These are phyloP conservation scores for Tetrax tetrax DNA, from an alignment of 2,113 vertebrate species.

Conservation along the genomic window DNA sequence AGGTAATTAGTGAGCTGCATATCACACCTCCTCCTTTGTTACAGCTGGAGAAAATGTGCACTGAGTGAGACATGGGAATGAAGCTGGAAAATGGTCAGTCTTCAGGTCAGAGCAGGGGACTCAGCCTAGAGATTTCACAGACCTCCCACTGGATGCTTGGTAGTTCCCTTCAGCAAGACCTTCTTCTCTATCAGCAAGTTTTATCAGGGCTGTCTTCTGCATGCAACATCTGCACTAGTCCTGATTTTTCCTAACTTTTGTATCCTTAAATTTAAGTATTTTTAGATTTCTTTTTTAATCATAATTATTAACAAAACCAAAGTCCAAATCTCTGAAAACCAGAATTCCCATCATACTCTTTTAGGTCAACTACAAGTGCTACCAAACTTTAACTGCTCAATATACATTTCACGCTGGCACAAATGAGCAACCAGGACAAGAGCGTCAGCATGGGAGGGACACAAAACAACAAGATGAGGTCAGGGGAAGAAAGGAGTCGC, in stretches of 20 bases:
- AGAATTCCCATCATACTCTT: neutral
- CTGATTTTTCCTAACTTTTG: neutral
- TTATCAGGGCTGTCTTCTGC: neutral
- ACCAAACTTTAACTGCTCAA: neutral
- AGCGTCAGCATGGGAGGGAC: neutral
- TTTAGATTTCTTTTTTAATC: neutral
- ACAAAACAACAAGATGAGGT: neutral
- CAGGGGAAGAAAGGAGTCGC: neutral
- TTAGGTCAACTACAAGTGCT: neutral
- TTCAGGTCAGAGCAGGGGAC: neutral
- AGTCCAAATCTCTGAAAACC: neutral
- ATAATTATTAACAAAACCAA: neutral
- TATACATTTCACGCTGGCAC: neutral
- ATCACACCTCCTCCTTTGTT: neutral
- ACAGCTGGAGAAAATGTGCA: accelerated
- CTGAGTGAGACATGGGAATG: neutral
- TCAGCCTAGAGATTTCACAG: neutral
- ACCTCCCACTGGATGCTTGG: neutral
- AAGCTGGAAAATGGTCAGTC: neutral
- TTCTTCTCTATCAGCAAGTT: neutral
- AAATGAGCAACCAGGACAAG: neutral
- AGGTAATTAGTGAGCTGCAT: neutral
- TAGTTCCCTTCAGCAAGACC: neutral
- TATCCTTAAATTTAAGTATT: neutral
- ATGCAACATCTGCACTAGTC: neutral